Evolutionary conservation across 2,113 vertebrate species (phyloP).

Genomic region (Tragulus kanchil): DNA sequence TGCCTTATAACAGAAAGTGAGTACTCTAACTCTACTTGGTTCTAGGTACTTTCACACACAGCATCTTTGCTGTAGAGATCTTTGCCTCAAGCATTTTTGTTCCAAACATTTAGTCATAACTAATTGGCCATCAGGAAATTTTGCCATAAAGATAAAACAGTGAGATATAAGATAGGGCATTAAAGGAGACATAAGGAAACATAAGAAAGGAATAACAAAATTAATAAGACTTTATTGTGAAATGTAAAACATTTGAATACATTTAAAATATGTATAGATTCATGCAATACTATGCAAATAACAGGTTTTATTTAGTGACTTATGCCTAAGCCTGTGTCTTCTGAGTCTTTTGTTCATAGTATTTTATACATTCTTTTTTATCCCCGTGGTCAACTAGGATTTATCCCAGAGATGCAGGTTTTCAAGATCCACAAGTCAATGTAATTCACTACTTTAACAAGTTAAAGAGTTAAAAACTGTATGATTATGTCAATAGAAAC

Average conservation of each 20-base stretch:
- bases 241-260: neutral
- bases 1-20: neutral
- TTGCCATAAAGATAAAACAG: neutral
- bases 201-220: neutral
- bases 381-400: no score
- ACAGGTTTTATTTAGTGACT: neutral
- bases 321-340: neutral
- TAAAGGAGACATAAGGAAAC: neutral
- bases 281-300: neutral
- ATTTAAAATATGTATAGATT: neutral
- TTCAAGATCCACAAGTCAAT: no score
- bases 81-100: neutral
- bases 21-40: neutral
- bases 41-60: neutral
- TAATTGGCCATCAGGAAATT: neutral
- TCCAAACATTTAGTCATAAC: neutral
- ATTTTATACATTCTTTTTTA: neutral
- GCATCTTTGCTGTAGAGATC: neutral
- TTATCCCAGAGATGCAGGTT: no score
- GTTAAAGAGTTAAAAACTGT: no score
- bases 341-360: no score
- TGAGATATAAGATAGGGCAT: neutral
- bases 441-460: no score
- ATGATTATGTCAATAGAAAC: no score
- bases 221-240: neutral